A percentile compares a stretch with the other conserved stretches of the same genome.
phyloP scores from a whole-genome alignment of 2,797 vertebrate genomes.

The Peromyscus melanophrys region DNA sequence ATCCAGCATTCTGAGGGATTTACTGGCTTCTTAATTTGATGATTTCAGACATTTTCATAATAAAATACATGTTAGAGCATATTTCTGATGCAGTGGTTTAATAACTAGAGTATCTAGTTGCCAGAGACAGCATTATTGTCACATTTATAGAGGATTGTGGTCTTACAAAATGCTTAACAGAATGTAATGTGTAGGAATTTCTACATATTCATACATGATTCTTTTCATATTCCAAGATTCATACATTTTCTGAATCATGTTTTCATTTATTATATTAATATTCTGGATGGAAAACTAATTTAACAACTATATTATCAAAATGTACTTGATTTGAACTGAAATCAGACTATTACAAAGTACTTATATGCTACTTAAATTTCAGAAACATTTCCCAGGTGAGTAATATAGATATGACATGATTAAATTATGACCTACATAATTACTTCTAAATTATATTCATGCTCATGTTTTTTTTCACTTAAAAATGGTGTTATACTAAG shows the following conservation, averaged over 20 bases:
- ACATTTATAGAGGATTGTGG: constrained; percentile 26
- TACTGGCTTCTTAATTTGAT: constrained; percentile 65
- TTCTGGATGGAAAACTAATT: constrained; percentile 40
- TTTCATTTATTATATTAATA: constrained; percentile 55
- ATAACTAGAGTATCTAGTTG: neutral
- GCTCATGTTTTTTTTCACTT: neutral
- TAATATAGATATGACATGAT: constrained; percentile 2
- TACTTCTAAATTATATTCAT: constrained; percentile 27
- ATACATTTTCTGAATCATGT: constrained; percentile 22
- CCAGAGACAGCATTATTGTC: constrained; percentile 29
- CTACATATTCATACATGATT: neutral
- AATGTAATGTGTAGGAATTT: constrained; percentile 27
- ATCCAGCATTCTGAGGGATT: constrained; percentile 48
- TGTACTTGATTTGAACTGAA: constrained; percentile 51
- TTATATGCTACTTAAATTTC: constrained; percentile 49
- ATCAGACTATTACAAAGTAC: constrained; percentile 53
- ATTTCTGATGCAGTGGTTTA: constrained; percentile 56
- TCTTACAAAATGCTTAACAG: neutral
- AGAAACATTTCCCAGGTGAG: constrained; percentile 19
- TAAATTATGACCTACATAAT: constrained; percentile 35
- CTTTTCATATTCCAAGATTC: neutral
- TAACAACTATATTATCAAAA: constrained; percentile 55
- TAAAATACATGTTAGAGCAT: constrained; percentile 32
- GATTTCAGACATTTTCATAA: constrained; percentile 36
- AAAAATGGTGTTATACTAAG: neutral